Percentiles rank a stretch among this genome's conserved stretches.
Conservation (phyloP, 1,140 invertebrate species). For the Portunus trituberculatus region DNA sequence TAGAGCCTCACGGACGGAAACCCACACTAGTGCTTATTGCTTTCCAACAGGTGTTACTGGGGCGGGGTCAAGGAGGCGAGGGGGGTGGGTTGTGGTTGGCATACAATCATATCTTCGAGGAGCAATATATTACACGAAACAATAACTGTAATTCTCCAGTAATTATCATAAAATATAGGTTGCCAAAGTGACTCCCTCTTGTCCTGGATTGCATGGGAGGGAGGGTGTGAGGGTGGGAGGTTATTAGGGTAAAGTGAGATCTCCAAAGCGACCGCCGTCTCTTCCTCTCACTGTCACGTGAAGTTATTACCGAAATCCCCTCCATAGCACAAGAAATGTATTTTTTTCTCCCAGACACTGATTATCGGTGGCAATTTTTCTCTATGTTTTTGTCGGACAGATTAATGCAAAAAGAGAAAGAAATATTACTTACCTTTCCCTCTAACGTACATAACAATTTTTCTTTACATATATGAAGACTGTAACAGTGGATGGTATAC, state of each 20-base stretch:
- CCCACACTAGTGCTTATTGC: background rate
- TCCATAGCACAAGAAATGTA: too few relatives aligned
- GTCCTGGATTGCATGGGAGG: background rate
- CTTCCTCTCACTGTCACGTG: too few relatives aligned
- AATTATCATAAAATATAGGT: conserved; percentile 49
- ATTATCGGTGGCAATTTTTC: background rate
- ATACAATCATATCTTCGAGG: conserved; percentile 34
- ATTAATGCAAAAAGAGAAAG: background rate
- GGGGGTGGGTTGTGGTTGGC: background rate
- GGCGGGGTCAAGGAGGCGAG: background rate
- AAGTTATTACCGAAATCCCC: too few relatives aligned
- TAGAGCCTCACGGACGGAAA: background rate
- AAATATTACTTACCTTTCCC: background rate
- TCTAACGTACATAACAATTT: background rate
- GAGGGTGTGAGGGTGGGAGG: background rate
- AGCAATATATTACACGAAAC: conserved; percentile 51
- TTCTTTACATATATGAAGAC: background rate
- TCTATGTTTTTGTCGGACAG: background rate
- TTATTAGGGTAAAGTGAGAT: too few relatives aligned
- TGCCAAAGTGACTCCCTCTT: conserved; percentile 22
- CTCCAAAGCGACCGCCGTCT: too few relatives aligned
- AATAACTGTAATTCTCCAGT: conserved; percentile 28
- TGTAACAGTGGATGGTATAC: too few relatives aligned
- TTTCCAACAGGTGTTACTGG: background rate
- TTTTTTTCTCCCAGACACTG: too few relatives aligned